Conservation (phyloP, 2,113 vertebrate species). For the Numida meleagris region DNA sequence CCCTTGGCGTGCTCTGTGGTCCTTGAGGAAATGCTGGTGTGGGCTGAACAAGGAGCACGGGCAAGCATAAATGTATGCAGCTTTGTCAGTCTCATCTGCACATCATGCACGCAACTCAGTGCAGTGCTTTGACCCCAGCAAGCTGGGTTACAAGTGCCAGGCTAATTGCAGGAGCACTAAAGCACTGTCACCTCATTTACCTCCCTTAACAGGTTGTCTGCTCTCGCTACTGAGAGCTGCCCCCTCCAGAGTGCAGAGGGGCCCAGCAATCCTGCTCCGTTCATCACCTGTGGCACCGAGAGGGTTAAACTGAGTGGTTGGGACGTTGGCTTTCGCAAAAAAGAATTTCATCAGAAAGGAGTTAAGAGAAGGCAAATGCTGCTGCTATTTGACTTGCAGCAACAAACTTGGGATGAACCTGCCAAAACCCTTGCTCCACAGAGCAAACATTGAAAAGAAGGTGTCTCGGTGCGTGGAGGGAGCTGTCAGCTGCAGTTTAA, state of each 20-base stretch:
- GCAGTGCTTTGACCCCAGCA: neutral
- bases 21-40: neutral
- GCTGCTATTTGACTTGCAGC: neutral
- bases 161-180: neutral
- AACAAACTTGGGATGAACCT: neutral
- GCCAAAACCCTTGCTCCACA: neutral
- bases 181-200: neutral
- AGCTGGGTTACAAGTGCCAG: neutral
- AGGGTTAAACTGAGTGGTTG: neutral
- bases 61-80: fast-evolving
- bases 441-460: neutral
- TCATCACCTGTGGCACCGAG: neutral
- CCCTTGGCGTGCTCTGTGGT: neutral
- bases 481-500: neutral
- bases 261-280: neutral
- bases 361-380: neutral
- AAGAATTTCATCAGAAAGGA: neutral
- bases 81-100: neutral
- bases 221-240: neutral
- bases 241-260: neutral
- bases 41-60: neutral
- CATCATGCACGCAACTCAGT: neutral
- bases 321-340: neutral
- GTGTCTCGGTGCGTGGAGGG: fast-evolving
- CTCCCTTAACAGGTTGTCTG: neutral